phyloP scores from a whole-genome alignment of 2,797 vertebrate genomes.

The Bufotes viridis region DNA sequence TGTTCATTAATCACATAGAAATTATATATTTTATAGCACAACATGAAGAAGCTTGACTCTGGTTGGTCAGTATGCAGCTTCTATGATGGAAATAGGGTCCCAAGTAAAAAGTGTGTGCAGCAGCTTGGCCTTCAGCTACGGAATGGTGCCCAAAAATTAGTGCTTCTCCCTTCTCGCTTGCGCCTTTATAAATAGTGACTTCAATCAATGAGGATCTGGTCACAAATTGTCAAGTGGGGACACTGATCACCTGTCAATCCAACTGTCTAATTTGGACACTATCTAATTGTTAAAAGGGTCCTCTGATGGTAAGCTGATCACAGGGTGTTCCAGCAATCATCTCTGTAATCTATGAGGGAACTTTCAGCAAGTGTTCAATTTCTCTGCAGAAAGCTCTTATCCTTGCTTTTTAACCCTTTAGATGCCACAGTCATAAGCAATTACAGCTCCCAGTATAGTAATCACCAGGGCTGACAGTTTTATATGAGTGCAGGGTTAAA shows the following conservation, averaged over 20 bases:
- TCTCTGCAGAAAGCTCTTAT: not conserved
- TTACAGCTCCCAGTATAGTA: not conserved
- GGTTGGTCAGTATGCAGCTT: too few species aligned
- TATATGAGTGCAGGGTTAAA: not conserved
- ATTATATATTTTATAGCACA: not conserved
- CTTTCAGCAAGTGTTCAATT: too few species aligned
- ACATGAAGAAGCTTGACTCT: too few species aligned
- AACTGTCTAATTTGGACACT: not conserved
- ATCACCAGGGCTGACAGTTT: not conserved
- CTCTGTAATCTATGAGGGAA: too few species aligned
- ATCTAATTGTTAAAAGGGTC: not conserved
- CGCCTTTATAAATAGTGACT: not conserved
- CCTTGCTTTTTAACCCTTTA: not conserved
- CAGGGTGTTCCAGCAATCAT: not conserved
- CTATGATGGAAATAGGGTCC: not conserved
- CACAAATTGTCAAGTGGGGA: not conserved
- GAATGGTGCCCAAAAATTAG: not conserved
- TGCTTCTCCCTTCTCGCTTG: not conserved
- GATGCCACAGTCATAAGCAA: not conserved
- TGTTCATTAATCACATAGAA: not conserved
- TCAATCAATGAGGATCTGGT: not conserved
- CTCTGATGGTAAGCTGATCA: not conserved
- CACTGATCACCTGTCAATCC: not conserved
- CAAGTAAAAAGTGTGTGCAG: not conserved
- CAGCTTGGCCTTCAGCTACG: not conserved